Base-by-base conservation (phyloP, 2,888 invertebrate genomes). In the Eilema griseolum region DNA sequence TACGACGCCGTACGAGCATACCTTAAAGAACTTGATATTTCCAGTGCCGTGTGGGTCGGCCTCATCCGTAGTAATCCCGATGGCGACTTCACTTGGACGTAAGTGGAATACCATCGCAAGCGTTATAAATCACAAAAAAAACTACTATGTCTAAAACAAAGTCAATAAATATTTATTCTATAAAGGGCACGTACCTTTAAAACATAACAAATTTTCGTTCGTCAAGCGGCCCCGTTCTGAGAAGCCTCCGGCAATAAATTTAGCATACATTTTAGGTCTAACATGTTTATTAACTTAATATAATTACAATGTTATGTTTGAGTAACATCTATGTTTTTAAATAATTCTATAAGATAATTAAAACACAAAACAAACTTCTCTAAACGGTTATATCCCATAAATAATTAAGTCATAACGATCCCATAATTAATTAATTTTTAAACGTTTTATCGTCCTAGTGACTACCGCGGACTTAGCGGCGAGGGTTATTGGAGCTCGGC, bases 401-500 rank as follows among this genome's bases (percentile, higher is more conserved):
- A 20, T 20, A 46, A 46, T 7, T 46, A 46, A 7, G 7, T 20
- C 3, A 46, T 46, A 46, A 46, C 1, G 46, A 46, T 46, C 20
- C 7, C 7, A 46, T 20, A 20, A 46, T 46, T 46, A 20, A 46
- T 52, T n/a, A 20, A 52, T n/a, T 10, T 52, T 52, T n/a, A 52
- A 52, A 52, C n/a, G 52, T n/a, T 31, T 57, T 33, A 12, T 41
- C 64, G 5, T 14, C 59, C 23, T 72, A 97, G 97, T 65, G 96
- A 97, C 86, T 96, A 96, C 83, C 96, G 96, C 46, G 95, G 96
- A 0, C 86, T 97, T 76, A 96, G 95, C 74, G 92, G 96, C 28
- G 96, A 96, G 66, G 97, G 97, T 20, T 97, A 97, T 88, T 98
- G 97, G 97, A 97, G 97, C 72, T 96, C 97, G 65, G 97, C 97